Evolutionary conservation across 2,888 invertebrate genomes (phyloP).

Genomic region (Cephus spinipes): DNA sequence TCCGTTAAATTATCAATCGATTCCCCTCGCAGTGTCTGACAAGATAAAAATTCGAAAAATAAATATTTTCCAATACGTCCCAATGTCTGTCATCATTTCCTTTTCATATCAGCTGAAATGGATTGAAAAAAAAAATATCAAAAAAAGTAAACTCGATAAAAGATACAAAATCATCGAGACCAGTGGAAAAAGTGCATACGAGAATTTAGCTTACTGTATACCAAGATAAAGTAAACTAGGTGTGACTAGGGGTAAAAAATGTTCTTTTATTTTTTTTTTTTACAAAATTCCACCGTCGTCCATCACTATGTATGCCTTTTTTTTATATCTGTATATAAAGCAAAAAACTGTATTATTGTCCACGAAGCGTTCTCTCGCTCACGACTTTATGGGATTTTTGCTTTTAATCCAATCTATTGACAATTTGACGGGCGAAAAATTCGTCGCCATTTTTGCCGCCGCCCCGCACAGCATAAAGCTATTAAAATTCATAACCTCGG

Average conservation of each 20-base stretch:
- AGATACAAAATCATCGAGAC: not conserved
- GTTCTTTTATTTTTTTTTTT: not conserved
- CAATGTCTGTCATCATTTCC: not conserved
- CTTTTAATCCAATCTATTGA: slow-evolving; percentile 65
- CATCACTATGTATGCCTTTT: not conserved
- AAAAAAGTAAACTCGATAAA: not conserved
- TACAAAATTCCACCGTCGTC: not conserved
- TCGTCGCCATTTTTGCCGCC: slow-evolving; percentile 59
- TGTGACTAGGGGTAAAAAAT: not conserved
- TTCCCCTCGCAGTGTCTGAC: not conserved
- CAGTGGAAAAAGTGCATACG: not conserved
- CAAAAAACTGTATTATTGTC: not conserved
- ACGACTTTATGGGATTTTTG: slow-evolving; percentile 36
- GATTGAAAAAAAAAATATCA: not conserved
- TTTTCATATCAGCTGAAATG: not conserved
- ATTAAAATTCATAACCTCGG: slow-evolving; percentile 67
- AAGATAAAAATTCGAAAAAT: not conserved
- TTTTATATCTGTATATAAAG: not conserved
- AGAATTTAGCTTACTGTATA: not conserved
- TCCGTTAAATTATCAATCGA: not conserved
- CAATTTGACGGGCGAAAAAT: slow-evolving; percentile 64
- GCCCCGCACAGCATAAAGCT: slow-evolving; percentile 61
- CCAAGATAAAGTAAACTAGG: not conserved
- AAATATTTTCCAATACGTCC: not conserved
- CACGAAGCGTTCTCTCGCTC: not conserved